Evolutionary conservation across 2,888 invertebrate genomes (phyloP).

Genomic region (Anagyrus pseudococci): DNA sequence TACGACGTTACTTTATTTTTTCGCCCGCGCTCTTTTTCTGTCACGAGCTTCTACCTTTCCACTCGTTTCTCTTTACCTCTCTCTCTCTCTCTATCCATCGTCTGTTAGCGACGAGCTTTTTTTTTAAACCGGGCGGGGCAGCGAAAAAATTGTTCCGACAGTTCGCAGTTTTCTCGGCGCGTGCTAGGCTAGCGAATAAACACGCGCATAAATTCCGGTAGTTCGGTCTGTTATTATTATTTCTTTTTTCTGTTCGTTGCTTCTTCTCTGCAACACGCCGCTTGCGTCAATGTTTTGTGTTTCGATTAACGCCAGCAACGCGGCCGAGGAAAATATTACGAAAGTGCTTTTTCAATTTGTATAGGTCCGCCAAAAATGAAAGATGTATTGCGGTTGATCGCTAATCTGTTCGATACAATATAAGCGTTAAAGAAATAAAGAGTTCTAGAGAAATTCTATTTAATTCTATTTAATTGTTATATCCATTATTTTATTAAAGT

Average conservation of each 20-base stretch:
- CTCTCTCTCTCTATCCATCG: background rate
- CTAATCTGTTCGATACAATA: too few relatives aligned
- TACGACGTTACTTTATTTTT: constrained; percentile 28
- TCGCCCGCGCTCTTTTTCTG: background rate
- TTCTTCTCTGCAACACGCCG: constrained; percentile 12
- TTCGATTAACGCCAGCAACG: constrained; percentile 20
- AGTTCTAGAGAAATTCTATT: too few relatives aligned
- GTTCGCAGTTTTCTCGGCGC: constrained; percentile 35
- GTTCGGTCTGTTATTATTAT: constrained; percentile 3
- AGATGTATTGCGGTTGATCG: background rate
- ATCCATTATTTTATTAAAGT: too few relatives aligned
- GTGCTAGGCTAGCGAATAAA: constrained; percentile 20
- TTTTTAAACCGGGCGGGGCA: background rate
- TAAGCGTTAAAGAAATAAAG: too few relatives aligned
- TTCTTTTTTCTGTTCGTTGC: background rate
- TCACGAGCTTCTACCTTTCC: background rate
- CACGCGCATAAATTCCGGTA: constrained; percentile 28
- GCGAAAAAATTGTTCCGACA: constrained; percentile 37
- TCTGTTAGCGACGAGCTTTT: too few relatives aligned
- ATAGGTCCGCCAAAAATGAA: too few relatives aligned
- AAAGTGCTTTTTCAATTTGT: background rate
- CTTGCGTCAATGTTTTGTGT: constrained; percentile 22
- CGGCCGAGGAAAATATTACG: constrained; percentile 7
- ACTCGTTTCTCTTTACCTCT: background rate
- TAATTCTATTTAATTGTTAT: too few relatives aligned